A percentile compares a stretch with the other conserved stretches of the same genome.
Evolutionary conservation across 2,797 vertebrate genomes (phyloP).

Genomic region (Neopelma chrysocephalum): DNA sequence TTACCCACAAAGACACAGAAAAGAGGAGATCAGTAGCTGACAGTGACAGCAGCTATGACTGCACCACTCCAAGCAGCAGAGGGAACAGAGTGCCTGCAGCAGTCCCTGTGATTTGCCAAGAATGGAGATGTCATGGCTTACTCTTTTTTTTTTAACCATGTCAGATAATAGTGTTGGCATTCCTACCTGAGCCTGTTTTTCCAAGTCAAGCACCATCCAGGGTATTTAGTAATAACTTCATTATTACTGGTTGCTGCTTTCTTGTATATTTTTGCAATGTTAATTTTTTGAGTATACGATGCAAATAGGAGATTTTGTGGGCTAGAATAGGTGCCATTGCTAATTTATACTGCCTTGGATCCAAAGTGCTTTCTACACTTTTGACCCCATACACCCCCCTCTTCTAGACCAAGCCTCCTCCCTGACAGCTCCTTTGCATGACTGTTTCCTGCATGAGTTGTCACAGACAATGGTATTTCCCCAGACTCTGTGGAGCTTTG

Average conservation of each 20-base stretch:
- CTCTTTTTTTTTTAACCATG: not conserved
- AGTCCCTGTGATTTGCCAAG: constrained; percentile 6
- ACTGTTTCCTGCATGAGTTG: constrained; percentile 55
- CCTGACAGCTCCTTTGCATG: constrained; percentile 44
- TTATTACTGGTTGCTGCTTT: constrained; percentile 13
- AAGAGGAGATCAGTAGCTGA: not conserved
- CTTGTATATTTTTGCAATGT: constrained; percentile 16
- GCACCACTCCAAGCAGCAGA: constrained; percentile 2
- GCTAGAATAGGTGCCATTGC: not conserved
- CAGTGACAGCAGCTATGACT: not conserved
- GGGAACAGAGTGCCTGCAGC: not conserved
- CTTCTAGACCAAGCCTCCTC: constrained; percentile 8
- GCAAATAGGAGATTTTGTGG: not conserved
- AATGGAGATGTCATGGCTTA: not conserved
- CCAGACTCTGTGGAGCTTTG: constrained; percentile 18
- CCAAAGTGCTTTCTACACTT: constrained; percentile 35
- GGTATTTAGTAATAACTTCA: constrained; percentile 12
- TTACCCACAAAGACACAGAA: not conserved
- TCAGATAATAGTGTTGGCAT: constrained; percentile 19
- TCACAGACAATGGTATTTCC: constrained; percentile 58
- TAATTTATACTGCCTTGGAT: not conserved
- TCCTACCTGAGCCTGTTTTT: constrained; percentile 41
- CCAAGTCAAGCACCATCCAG: not conserved
- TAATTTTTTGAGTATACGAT: not conserved
- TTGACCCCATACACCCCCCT: constrained; percentile 5